Percentiles rank a stretch among this genome's conserved stretches.
Evolutionary conservation across 2,797 vertebrate genomes (phyloP).

Genomic region (Masticophis lateralis): DNA sequence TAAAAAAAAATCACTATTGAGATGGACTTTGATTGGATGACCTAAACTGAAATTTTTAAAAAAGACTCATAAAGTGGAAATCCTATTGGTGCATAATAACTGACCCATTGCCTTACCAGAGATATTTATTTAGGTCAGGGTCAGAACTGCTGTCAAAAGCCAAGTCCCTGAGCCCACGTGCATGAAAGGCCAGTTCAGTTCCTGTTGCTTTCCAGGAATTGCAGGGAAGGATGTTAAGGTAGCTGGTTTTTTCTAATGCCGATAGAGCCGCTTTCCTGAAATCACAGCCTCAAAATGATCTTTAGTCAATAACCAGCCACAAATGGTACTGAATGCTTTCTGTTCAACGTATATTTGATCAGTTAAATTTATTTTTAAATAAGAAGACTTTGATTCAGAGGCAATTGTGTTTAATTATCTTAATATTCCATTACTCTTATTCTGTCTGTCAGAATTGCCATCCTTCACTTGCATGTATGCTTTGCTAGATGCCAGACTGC

Average conservation of each 20-base stretch:
- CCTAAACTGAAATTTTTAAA: neutral
- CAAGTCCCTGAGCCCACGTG: neutral
- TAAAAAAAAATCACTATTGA: neutral
- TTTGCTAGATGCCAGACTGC: too few relatives aligned
- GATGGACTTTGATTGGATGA: neutral
- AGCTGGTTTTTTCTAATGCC: neutral
- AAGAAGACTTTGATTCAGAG: neutral
- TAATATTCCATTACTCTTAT: neutral
- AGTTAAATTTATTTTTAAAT: neutral
- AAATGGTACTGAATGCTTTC: neutral
- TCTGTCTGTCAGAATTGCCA: neutral
- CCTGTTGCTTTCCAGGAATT: neutral
- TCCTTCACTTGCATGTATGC: too few relatives aligned
- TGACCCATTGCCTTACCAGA: neutral
- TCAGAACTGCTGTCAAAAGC: neutral
- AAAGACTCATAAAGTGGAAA: neutral
- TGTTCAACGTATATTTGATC: neutral
- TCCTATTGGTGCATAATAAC: neutral
- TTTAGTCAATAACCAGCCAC: neutral
- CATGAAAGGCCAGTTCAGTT: neutral
- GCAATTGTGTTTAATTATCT: neutral
- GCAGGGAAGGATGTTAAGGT: neutral
- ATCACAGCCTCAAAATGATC: neutral
- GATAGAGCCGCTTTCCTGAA: neutral
- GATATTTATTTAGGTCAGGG: neutral